Base-by-base conservation (phyloP, 2,797 vertebrate species). In the Sylvia borin region DNA sequence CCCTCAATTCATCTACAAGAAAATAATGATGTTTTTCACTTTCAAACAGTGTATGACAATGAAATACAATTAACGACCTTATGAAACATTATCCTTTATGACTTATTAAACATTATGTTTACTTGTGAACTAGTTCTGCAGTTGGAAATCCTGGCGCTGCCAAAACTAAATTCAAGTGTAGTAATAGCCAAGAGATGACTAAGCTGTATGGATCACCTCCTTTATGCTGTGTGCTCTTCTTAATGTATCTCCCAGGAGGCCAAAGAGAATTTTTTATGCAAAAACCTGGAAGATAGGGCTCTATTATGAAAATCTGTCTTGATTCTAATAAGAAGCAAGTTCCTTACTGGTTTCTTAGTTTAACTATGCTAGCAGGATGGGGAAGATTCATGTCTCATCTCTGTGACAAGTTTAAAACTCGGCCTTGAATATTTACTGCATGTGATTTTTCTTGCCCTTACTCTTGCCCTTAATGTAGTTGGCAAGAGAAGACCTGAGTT, bases 41-140 rank as follows among this genome's bases (percentile, higher is more conserved):
- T 90, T 89, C 34, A 76, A 70, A 76, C 15, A 79, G 40, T 34
- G 42, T 53, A 45, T 64, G 71, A 88, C 29, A 84, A 42, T 80
- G 72, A 92, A 83, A 82, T n/a, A 57, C 77, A 93, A 67, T 91
- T 83, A 92, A 91, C 57, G 34, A 93, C 16, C 18, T 70, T 57
- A 67, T 32, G n/a, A 85, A 89, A 70, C 11, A 55, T 64, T 65
- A 43, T 34, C 26, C 27, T 74, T 95, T 90, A 70, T 61, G 68
- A 85, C 7, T 61, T 73, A 79, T 48, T 77, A 83, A 91, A 74
- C 25, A 60, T 67, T 25, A 73, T 40, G 38, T 67, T 87, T 64
- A 53, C 27, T 47, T 90, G n/a, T 71, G 77, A 92, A 64, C 29
- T 66, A 67, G 43, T 60, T 88, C 72, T 57, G 75, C 38, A 64